phyloP scores from a whole-genome alignment of 2,888 invertebrate genomes.

The Exephanes ischioxanthus region DNA sequence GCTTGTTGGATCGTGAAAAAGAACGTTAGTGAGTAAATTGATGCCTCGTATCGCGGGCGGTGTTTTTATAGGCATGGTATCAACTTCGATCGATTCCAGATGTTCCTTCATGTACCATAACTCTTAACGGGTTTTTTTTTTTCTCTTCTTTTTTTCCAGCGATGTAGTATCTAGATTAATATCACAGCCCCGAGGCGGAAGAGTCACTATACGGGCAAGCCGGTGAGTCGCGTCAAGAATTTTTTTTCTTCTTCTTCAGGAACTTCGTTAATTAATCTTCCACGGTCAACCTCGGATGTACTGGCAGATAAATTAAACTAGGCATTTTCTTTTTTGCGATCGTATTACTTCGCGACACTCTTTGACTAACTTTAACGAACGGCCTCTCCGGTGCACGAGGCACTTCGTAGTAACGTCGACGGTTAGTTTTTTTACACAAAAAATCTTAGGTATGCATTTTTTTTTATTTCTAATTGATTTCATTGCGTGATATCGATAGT shows the following conservation, averaged over 20 bases:
- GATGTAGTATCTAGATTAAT: conserved; percentile 48
- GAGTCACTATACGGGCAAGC: conserved; percentile 26
- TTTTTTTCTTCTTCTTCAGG: not conserved
- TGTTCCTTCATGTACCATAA: conserved; percentile 1
- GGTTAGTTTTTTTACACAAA: not conserved
- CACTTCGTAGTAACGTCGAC: not conserved
- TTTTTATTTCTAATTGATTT: not conserved
- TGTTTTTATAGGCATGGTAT: not conserved
- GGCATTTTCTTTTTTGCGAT: not conserved
- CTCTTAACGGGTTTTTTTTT: not conserved
- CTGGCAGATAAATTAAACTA: conserved; percentile 22
- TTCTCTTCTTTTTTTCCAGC: not conserved
- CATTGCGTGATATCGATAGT: not conserved
- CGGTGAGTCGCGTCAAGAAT: not conserved
- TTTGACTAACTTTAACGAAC: conserved; percentile 15
- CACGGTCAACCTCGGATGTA: conserved; percentile 4
- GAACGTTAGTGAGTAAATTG: not conserved
- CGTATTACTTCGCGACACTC: conserved; percentile 7
- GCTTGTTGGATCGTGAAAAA: not conserved
- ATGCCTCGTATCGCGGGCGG: not conserved
- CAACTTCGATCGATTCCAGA: conserved; percentile 12
- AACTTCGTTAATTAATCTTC: conserved; percentile 57
- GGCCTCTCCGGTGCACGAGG: not conserved
- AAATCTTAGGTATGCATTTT: no score
- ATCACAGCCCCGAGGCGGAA: conserved; percentile 3